Evolutionary conservation across 2,797 vertebrate species (phyloP).

Genomic region (Ceryle rudis): DNA sequence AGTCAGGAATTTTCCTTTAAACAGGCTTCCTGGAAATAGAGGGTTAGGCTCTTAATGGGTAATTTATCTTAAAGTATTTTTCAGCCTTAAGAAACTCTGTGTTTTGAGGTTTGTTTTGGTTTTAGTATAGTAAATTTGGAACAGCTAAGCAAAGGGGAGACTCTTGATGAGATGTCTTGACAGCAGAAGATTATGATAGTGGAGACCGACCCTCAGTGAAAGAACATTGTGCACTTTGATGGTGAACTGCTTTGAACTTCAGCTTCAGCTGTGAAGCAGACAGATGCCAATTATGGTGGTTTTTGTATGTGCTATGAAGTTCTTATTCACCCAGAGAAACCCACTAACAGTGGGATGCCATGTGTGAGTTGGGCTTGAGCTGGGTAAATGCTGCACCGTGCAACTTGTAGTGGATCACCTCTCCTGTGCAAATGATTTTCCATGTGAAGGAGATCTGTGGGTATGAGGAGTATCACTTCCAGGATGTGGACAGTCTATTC

Average conservation of each 20-base stretch:
- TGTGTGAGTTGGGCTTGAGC: neutral
- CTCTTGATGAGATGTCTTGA: conserved; percentile 29
- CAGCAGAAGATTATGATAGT: conserved; percentile 19
- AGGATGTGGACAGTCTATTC: neutral
- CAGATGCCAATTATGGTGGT: conserved; percentile 53
- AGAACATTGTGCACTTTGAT: neutral
- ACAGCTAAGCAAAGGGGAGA: conserved; percentile 20
- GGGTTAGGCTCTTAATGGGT: conserved; percentile 75
- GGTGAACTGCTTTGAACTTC: conserved; percentile 35
- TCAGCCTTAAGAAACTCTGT: conserved; percentile 66
- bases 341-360: neutral
- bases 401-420: neutral
- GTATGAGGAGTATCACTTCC: neutral
- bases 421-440: neutral
- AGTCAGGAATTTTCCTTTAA: conserved; percentile 80
- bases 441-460: neutral
- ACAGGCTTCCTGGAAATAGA: conserved; percentile 80
- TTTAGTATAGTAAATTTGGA: conserved; percentile 24
- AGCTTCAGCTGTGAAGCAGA: conserved; percentile 10
- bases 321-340: neutral
- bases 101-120: conserved; percentile 58
- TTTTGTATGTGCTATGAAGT: neutral
- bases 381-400: neutral
- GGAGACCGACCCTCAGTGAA: neutral
- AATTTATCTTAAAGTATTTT: conserved; percentile 80